Percentiles rank a stretch among this genome's conserved stretches.
phyloP scores from a whole-genome alignment of 2,113 vertebrate genomes.

The Macquaria australasica region DNA sequence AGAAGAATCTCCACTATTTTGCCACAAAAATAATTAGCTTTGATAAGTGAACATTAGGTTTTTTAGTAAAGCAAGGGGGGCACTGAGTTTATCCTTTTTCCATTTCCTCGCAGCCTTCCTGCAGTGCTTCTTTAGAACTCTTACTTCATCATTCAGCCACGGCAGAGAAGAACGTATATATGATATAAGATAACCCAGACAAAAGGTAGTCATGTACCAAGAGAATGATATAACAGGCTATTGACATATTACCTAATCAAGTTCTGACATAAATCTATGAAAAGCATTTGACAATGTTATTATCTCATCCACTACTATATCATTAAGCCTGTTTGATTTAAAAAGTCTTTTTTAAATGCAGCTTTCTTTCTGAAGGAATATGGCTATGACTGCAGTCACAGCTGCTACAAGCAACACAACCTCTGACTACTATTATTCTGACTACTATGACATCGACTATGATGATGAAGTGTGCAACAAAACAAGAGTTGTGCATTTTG shows the following conservation, averaged over 20 bases:
- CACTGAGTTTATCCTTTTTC: no score
- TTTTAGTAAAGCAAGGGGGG: no score
- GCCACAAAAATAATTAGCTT: no score
- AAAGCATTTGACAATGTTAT: background rate
- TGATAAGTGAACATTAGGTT: no score
- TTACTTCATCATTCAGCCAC: no score
- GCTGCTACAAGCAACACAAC: accelerated
- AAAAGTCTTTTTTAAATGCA: background rate
- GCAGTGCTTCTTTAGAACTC: no score
- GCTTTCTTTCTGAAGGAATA: constrained; percentile 28
- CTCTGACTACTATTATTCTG: accelerated
- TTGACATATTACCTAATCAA: background rate
- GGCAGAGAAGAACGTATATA: background rate
- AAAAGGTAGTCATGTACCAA: background rate
- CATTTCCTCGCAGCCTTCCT: no score
- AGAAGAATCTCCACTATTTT: no score
- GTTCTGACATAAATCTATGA: background rate
- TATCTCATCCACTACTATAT: background rate
- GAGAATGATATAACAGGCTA: background rate
- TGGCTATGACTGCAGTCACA: background rate
- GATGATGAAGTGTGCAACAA: constrained; percentile 76
- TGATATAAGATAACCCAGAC: background rate
- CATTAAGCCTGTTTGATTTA: background rate
- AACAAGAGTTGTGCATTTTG: constrained; percentile 47
- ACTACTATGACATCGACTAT: accelerated